Conservation (phyloP, 1,140 invertebrate species). For the Nasonia vitripennis region DNA sequence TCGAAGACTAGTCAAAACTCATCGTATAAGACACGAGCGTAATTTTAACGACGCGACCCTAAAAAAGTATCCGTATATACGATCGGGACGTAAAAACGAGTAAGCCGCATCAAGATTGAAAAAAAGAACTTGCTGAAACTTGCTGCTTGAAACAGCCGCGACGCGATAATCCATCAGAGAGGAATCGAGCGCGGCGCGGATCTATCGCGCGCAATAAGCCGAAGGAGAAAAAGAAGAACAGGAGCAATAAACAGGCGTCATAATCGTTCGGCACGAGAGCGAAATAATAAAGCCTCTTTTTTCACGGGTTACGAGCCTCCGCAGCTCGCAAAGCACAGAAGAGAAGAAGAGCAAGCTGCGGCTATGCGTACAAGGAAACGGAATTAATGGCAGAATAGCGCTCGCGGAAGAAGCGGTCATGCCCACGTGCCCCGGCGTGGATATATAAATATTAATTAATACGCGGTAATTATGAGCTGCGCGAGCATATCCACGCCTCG, state of each 20-base stretch:
- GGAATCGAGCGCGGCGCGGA: too few relatives aligned
- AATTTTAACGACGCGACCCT: too few relatives aligned
- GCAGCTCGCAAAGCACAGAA: neutral
- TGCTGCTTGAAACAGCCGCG: too few relatives aligned
- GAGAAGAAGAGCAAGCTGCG: neutral
- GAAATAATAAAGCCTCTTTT: conserved; percentile 23
- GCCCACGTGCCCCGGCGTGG: conserved; percentile 11
- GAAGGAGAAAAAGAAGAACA: neutral
- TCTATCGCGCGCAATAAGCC: neutral
- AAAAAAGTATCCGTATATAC: too few relatives aligned
- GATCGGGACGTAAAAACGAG: too few relatives aligned
- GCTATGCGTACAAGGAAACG: conserved; percentile 12
- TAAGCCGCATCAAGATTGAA: too few relatives aligned
- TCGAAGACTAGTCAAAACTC: neutral
- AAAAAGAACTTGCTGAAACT: neutral
- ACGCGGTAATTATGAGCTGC: conserved; percentile 41
- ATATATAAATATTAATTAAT: conserved; percentile 51
- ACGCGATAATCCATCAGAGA: too few relatives aligned
- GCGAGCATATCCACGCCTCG: conserved; percentile 19
- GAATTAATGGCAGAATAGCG: conserved; percentile 27
- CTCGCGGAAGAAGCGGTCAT: conserved; percentile 2
- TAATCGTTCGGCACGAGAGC: too few relatives aligned
- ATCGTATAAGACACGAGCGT: neutral
- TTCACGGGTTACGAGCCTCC: conserved; percentile 6
- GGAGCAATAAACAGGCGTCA: neutral